Evolutionary conservation across 1,140 invertebrate species (phyloP).

Genomic region (Gonatopus flavifemur): DNA sequence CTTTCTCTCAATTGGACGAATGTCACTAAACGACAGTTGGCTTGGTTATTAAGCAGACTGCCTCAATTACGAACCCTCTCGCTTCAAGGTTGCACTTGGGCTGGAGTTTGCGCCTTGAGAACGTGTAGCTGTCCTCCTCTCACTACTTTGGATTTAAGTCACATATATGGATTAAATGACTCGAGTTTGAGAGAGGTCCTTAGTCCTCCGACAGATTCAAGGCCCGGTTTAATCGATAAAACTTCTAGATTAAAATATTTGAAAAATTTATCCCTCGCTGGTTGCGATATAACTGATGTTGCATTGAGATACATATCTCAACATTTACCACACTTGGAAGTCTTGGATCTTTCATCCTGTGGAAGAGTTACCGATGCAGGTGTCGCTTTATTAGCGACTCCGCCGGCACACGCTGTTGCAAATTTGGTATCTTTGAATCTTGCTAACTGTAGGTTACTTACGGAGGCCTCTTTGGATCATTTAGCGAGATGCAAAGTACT

Average conservation of each 20-base stretch:
- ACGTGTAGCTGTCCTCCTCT: conserved; percentile 83
- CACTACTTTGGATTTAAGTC: conserved; percentile 77
- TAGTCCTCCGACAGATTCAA: conserved; percentile 80
- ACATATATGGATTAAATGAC: conserved; percentile 80
- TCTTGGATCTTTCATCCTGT: conserved; percentile 82
- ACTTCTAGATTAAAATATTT: conserved; percentile 79
- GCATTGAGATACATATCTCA: conserved; percentile 79
- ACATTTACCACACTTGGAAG: conserved; percentile 71
- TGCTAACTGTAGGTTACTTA: conserved; percentile 79
- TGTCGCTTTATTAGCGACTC: conserved; percentile 78
- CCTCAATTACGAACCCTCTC: conserved; percentile 80
- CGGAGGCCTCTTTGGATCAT: conserved; percentile 79
- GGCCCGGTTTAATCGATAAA: conserved; percentile 80
- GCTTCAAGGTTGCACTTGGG: conserved; percentile 78
- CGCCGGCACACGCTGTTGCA: conserved; percentile 62
- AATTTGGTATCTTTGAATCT: conserved; percentile 71
- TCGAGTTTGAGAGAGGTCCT: conserved; percentile 78
- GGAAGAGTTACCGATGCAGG: conserved; percentile 85
- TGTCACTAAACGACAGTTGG: conserved; percentile 80
- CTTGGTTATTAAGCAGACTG: conserved; percentile 83
- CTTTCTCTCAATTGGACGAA: conserved; percentile 84
- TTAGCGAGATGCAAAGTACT: conserved; percentile 69
- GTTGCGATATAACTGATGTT: conserved; percentile 87
- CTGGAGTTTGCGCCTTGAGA: conserved; percentile 77
- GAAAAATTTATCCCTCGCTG: conserved; percentile 74